These are phyloP conservation scores for Microtus montanus DNA, from an alignment of 2,113 vertebrate genomes.

Conservation along the genomic window DNA sequence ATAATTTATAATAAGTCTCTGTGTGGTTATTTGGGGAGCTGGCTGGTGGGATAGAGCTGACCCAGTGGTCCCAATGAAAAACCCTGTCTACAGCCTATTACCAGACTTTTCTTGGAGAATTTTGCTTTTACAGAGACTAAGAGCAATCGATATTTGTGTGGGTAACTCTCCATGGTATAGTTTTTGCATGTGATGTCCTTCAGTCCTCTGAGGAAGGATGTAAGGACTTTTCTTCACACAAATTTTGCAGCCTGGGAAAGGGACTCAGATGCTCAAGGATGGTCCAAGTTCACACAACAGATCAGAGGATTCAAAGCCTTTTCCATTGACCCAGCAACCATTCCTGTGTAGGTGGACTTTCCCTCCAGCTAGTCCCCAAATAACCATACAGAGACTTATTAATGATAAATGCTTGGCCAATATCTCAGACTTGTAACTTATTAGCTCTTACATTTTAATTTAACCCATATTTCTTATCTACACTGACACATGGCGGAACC, in stretches of 20 bases:
- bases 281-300: not conserved
- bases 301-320: not conserved
- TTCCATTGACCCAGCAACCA: fast-evolving
- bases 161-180: no score
- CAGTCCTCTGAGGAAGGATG: fast-evolving
- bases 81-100: not conserved
- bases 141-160: not conserved
- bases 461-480: not conserved
- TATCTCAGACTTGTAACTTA: not conserved
- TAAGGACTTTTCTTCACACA: fast-evolving
- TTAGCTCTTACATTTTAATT: not conserved
- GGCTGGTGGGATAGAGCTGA: no score
- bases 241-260: not conserved
- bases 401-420: not conserved
- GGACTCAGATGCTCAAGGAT: not conserved
- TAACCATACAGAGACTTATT: not conserved
- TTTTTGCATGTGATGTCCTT: not conserved
- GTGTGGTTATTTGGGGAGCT: no score
- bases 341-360: not conserved
- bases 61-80: no score
- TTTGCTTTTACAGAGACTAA: not conserved
- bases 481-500: not conserved
- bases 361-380: not conserved
- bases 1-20: no score
- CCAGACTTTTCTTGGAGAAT: not conserved